phyloP scores from a whole-genome alignment of 2,888 invertebrate genomes.

The Panzeria rudis region DNA sequence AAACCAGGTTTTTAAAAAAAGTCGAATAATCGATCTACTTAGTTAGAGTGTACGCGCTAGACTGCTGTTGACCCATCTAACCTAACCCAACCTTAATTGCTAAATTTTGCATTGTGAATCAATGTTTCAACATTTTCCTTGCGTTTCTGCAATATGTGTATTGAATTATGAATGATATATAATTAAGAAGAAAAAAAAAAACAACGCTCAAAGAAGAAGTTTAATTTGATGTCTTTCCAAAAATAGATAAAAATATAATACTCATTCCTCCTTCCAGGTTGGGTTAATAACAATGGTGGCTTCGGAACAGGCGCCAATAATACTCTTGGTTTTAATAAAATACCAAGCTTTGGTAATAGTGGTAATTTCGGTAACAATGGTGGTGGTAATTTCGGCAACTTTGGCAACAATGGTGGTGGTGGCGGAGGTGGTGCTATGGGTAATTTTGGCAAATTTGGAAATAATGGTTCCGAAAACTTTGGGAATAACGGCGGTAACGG shows the following conservation, averaged over 20 bases:
- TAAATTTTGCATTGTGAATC: no score
- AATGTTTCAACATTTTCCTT: no score
- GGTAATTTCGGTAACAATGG: slow-evolving; percentile 81
- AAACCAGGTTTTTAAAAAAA: no score
- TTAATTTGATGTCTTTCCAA: no score
- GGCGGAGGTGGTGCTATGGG: slow-evolving; percentile 71
- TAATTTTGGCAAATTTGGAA: slow-evolving; percentile 73
- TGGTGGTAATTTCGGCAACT: slow-evolving; percentile 72
- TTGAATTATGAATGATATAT: no score
- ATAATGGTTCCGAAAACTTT: slow-evolving; percentile 72
- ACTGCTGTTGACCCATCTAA: no score
- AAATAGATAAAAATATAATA: neutral
- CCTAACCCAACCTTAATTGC: no score
- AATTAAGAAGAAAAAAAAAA: no score
- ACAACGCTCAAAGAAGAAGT: no score
- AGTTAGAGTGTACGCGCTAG: no score
- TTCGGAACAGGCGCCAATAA: slow-evolving; percentile 81
- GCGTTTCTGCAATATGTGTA: no score
- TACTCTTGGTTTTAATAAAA: slow-evolving; percentile 80
- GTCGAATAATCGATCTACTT: no score
- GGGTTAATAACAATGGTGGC: slow-evolving; percentile 76
- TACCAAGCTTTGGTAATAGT: slow-evolving; percentile 77
- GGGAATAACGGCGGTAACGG: slow-evolving; percentile 70
- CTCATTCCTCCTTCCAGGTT: slow-evolving; percentile 74
- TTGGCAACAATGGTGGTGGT: slow-evolving; percentile 72